Evolutionary conservation across 1,140 invertebrate genomes (phyloP), one percentile per base, ranked within the genome.

Genomic region (Adoxophyes honmai): DNA sequence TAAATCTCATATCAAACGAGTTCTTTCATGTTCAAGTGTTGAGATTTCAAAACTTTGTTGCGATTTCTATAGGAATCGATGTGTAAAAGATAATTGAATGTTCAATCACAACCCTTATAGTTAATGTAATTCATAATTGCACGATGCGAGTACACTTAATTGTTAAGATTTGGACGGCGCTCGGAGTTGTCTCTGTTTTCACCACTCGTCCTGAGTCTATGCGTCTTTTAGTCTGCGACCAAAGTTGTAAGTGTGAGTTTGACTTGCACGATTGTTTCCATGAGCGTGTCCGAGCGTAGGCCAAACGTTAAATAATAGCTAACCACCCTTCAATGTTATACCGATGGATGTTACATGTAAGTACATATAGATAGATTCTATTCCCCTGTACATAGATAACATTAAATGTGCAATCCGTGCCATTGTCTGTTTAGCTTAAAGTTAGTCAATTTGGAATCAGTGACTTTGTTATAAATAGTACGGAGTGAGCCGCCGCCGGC

Each of bases 371-470:
- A 70, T 86, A 84, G 78, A 78, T 66, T 72, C 77, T 74, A 75
- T 74, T 78, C 74, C 75, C 64, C 33, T 88, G 85, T 88, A 86
- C 57, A 88, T 88, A 88, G 66, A 72, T 66, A 68, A 75, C 72
- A 70, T 78, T 86, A 67, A 72, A 82, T 86, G 83, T 86, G 79
- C 80, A 84, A 86, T 88, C 86, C 86, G 86, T 88, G 86, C 86
- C 83, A 88, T 88, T 86, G 79, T 88, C 81, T 85, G 70, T 86
- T 81, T 85, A 84, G 83, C 80, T 86, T 88, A 81, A 77, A 67
- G 61, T 78, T 86, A 86, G 85, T 84, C 75, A 77, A 82, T 82
- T 77, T 77, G 74, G 70, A 68, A 52, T 70, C 82, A 84, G 78
- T 84, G 62, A 72, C 71, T 75, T 63, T 75, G 7, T 35, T 34